These are phyloP conservation scores for Temnothorax unifasciatus DNA, from an alignment of 2,888 invertebrate genomes.

Conservation along the genomic window DNA sequence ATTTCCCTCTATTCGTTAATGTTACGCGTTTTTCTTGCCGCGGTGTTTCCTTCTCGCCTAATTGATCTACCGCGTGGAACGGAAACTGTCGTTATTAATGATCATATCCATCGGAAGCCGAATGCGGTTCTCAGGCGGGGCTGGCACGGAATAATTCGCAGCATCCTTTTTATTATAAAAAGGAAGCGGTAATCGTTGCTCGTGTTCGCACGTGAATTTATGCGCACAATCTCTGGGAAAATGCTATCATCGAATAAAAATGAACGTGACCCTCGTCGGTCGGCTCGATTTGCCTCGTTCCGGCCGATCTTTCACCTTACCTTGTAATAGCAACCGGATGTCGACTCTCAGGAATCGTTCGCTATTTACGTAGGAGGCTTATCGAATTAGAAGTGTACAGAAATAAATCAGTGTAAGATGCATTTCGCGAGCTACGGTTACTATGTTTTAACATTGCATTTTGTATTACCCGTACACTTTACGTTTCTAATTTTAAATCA, in stretches of 20 bases:
- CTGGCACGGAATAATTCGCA: constrained; percentile 37
- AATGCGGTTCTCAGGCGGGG: constrained; percentile 30
- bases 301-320: constrained; percentile 59
- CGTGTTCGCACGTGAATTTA: constrained; percentile 23
- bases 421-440: background rate
- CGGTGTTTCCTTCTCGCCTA: constrained; percentile 5
- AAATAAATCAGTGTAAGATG: background rate
- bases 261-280: constrained; percentile 67
- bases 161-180: constrained; percentile 27
- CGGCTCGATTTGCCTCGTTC: constrained; percentile 58
- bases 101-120: constrained; percentile 42
- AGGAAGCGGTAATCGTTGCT: constrained; percentile 48
- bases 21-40: constrained; percentile 6
- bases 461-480: background rate
- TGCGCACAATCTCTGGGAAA: constrained; percentile 45
- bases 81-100: constrained; percentile 44
- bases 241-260: constrained; percentile 20
- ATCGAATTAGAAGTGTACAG: background rate
- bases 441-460: background rate
- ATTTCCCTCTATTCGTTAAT: background rate
- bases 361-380: constrained; percentile 20
- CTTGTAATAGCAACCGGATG: constrained; percentile 56
- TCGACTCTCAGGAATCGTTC: constrained; percentile 64
- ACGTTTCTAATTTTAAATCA: background rate
- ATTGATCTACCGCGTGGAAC: constrained; percentile 2